Percentiles rank a stretch among this genome's conserved stretches.
phyloP scores from a whole-genome alignment of 2,888 invertebrate species.

The Eledona agricola region DNA sequence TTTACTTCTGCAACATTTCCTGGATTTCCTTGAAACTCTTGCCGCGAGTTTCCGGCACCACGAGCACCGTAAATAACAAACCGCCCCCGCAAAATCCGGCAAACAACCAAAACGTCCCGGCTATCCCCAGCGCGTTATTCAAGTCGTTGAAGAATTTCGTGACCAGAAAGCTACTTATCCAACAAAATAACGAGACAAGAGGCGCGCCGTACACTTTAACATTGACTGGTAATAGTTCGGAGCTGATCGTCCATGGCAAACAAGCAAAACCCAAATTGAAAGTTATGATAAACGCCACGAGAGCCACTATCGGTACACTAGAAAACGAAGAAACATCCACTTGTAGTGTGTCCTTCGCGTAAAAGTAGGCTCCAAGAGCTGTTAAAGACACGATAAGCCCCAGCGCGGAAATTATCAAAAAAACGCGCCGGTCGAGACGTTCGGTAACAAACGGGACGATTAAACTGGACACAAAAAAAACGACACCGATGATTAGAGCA shows the following conservation, averaged over 20 bases:
- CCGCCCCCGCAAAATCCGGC: conserved; percentile 40
- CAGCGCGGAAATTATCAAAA: conserved; percentile 74
- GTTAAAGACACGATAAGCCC: conserved; percentile 73
- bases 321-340: conserved; percentile 64
- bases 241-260: conserved; percentile 82
- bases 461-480: conserved; percentile 76
- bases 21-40: conserved; percentile 86
- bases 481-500: conserved; percentile 77
- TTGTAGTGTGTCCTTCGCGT: conserved; percentile 60
- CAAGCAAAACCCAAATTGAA: conserved; percentile 81
- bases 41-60: conserved; percentile 78
- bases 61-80: conserved; percentile 43
- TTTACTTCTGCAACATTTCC: conserved; percentile 48
- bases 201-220: conserved; percentile 78
- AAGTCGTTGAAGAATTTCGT: conserved; percentile 74
- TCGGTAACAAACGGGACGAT: conserved; percentile 79
- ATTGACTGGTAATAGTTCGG: conserved; percentile 80
- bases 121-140: conserved; percentile 66
- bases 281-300: conserved; percentile 75
- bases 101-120: conserved; percentile 77
- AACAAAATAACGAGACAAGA: conserved; percentile 78
- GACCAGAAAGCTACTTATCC: conserved; percentile 76
- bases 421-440: conserved; percentile 74
- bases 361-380: conserved; percentile 62
- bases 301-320: conserved; percentile 75